A percentile compares a stretch with the other conserved stretches of the same genome.
Evolutionary conservation across 2,113 vertebrate species (phyloP).

Genomic region (Laticauda colubrina): DNA sequence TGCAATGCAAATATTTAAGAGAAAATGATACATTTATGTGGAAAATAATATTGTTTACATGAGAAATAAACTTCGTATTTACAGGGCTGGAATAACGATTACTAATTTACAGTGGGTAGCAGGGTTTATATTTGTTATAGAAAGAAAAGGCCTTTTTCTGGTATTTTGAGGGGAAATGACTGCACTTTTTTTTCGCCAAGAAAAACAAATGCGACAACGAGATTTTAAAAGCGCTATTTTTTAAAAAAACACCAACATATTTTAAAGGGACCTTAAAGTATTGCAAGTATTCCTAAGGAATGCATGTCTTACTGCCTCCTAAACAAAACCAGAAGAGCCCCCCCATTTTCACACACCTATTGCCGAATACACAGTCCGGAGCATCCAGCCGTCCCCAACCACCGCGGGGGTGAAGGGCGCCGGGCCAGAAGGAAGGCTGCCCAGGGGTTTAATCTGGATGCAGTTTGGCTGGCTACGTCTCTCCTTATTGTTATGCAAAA

Average conservation of each 20-base stretch:
- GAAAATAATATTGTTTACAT: background rate
- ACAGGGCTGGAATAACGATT: conserved; percentile 7
- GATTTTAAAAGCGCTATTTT: background rate
- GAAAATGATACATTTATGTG: conserved; percentile 36
- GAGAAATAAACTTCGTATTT: conserved; percentile 31
- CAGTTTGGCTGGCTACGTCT: conserved; percentile 39
- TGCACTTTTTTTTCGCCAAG: background rate
- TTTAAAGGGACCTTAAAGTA: fast-evolving
- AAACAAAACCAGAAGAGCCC: background rate
- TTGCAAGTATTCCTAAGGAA: background rate
- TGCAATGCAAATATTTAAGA: conserved; percentile 37
- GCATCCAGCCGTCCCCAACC: background rate
- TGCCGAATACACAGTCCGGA: conserved; percentile 29
- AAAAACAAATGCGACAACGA: background rate
- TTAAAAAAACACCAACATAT: background rate
- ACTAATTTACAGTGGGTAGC: conserved; percentile 9
- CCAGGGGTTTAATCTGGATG: conserved; percentile 19
- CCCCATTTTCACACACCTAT: conserved; percentile 33
- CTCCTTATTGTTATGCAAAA: background rate
- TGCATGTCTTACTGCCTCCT: background rate
- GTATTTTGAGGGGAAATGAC: background rate
- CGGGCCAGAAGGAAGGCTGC: background rate
- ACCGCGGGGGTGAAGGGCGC: conserved; percentile 30
- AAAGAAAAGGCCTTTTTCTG: background rate
- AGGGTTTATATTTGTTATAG: background rate